Conservation (phyloP, 2,113 vertebrate genomes). For the Accipiter virgatus region DNA sequence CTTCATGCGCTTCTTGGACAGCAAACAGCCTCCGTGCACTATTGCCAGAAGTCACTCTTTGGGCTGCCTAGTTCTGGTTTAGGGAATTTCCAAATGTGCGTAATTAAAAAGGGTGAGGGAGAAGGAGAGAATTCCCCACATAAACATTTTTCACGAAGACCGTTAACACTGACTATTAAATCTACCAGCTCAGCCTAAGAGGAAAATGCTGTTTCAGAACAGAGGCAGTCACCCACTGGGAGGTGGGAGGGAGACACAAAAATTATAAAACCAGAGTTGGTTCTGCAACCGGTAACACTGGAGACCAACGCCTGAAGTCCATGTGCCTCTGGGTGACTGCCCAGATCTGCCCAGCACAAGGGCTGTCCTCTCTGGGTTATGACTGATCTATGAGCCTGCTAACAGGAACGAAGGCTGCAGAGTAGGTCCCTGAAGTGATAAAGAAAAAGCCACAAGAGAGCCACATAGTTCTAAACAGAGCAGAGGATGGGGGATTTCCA, state of each 20-base stretch:
- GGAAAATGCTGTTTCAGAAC: neutral
- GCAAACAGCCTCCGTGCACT: neutral
- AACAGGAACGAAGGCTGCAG: neutral
- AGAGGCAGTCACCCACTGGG: neutral
- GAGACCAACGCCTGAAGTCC: neutral
- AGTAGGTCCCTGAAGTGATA: neutral
- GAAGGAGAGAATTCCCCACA: neutral
- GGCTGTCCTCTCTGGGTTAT: neutral
- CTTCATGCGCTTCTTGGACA: neutral
- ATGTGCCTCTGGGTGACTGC: neutral
- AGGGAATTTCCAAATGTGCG: neutral
- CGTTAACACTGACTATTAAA: neutral
- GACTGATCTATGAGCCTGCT: neutral
- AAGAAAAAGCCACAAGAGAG: neutral
- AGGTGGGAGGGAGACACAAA: neutral
- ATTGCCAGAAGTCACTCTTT: neutral
- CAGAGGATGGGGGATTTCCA: neutral
- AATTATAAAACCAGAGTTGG: neutral
- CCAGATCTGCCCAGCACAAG: neutral
- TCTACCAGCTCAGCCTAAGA: neutral
- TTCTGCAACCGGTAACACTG: rapidly evolving
- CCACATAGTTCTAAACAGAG: neutral
- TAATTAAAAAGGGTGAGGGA: neutral
- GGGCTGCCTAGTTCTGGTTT: neutral
- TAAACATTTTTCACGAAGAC: neutral